These are phyloP conservation scores for Pangasius macronema DNA, from an alignment of 2,797 vertebrate genomes.

Conservation along the genomic window DNA sequence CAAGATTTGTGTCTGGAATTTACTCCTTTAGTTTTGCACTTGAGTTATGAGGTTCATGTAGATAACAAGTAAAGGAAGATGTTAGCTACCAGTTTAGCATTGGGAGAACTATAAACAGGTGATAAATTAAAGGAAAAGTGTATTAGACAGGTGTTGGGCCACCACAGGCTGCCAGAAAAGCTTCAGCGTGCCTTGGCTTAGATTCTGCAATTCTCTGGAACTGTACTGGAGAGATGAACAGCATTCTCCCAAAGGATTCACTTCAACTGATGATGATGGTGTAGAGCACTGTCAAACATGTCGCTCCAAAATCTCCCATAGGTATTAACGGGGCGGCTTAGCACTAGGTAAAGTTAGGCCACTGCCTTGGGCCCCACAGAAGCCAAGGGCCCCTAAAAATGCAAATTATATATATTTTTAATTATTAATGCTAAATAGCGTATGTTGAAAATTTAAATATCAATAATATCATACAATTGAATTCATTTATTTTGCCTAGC, in stretches of 20 bases:
- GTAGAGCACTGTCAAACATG: neutral
- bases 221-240: neutral
- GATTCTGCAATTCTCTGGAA: neutral
- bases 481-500: no score
- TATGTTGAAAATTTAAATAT: no score
- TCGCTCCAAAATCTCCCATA: neutral
- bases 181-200: neutral
- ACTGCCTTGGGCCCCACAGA: no score
- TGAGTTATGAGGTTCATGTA: neutral
- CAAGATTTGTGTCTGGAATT: neutral
- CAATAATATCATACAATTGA: no score
- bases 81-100: no score
- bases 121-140: neutral
- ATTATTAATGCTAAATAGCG: no score
- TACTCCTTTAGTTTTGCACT: neutral
- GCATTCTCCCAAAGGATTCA: neutral
- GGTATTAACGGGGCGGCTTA: no score
- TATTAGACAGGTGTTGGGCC: neutral
- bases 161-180: neutral
- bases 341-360: no score
- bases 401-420: no score
- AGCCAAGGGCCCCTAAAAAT: no score
- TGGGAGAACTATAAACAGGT: neutral
- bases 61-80: no score
- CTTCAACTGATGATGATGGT: neutral